Evolutionary conservation across 1,140 invertebrate genomes (phyloP), one percentile per base, ranked within the genome.

Genomic region (Popillia japonica): DNA sequence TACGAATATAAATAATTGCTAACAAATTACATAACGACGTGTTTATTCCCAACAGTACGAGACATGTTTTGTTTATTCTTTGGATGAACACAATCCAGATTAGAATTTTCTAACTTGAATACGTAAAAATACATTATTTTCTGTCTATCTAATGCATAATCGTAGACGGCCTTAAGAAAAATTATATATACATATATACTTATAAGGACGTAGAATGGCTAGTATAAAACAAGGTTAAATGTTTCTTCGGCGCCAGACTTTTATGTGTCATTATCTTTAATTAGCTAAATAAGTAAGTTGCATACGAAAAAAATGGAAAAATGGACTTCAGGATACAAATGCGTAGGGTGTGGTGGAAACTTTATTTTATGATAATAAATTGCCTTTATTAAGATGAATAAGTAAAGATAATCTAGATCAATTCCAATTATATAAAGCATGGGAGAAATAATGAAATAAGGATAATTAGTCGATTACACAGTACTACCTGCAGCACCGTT

Each of bases 1-100:
- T 44, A 55, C 14, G 14, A 55, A 55, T 55, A 55, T 2, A 55
- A 55, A 14, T 17, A 55, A 55, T 55, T n/a, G 48, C 17, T 55
- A 55, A 55, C 48, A 55, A 55, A 55, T 55, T 55, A 55, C 48
- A 55, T 55, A 55, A 55, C 48, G 17, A 55, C 14, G 48, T 55
- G 14, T 14, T 17, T 55, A 17, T n/a, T 14, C 6, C 17, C 17
- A 6, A 6, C 48, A 34, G 27, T 1, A 4, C 27, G 27, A 55
- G 11, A 55, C n/a, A 55, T 17, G 48, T 17, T 55, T 44, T 44
- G 7, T 48, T 14, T 48, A 11, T 48, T 48, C 3, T 48, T 14
- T 3, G n/a, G 10, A 48, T 44, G 42, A 11, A 44, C 48, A 6
- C 6, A 55, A 17, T 55, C 17, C 17, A 14, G 48, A 55, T 55